Evolutionary conservation across 2,888 invertebrate species (phyloP).

Genomic region (Tetanocera ferruginea): DNA sequence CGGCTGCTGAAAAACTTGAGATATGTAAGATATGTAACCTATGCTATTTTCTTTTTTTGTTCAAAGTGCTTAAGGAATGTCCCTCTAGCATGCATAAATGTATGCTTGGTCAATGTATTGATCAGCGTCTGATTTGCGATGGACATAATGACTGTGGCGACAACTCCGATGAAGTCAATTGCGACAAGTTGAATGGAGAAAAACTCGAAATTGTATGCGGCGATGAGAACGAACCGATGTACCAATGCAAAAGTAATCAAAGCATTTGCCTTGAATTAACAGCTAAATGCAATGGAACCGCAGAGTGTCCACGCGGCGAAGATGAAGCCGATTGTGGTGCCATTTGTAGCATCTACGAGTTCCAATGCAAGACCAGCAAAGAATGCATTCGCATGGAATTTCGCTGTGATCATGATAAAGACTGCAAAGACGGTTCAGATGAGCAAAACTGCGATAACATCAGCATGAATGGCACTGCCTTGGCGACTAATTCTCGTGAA

Average conservation of each 20-base stretch:
- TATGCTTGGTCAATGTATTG: conserved; percentile 74
- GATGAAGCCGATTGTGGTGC: conserved; percentile 77
- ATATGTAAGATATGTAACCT: background rate
- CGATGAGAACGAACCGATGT: conserved; percentile 54
- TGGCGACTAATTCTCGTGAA: conserved; percentile 42
- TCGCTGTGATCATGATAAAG: conserved; percentile 75
- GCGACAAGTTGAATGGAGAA: conserved; percentile 56
- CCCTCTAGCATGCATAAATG: conserved; percentile 65
- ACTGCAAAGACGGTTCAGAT: conserved; percentile 82
- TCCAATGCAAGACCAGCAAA: conserved; percentile 75
- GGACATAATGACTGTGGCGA: conserved; percentile 74
- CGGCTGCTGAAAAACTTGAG: too few species aligned
- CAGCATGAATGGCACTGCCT: conserved; percentile 50
- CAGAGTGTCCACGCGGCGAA: conserved; percentile 80
- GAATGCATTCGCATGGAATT: conserved; percentile 74
- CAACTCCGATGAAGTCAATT: conserved; percentile 72
- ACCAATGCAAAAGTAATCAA: conserved; percentile 62
- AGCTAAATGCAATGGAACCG: conserved; percentile 75
- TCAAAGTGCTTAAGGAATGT: conserved; percentile 56
- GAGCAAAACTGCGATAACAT: conserved; percentile 73
- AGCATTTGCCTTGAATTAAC: conserved; percentile 59
- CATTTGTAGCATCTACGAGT: conserved; percentile 75
- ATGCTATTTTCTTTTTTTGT: background rate
- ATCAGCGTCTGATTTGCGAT: conserved; percentile 73
- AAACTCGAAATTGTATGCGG: conserved; percentile 70